Conservation (phyloP, 2,113 vertebrate genomes). For the Tamias sibiricus region DNA sequence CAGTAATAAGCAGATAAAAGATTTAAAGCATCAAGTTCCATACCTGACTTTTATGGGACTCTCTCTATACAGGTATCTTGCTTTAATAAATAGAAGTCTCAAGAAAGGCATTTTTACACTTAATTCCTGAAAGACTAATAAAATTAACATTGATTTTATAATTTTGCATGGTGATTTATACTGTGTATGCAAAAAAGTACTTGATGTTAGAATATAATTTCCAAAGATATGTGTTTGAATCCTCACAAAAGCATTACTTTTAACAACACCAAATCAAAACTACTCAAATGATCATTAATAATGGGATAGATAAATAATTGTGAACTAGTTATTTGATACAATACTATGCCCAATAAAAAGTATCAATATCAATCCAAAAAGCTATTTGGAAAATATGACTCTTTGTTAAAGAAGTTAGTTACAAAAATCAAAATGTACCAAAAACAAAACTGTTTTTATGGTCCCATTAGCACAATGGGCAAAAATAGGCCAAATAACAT, state of each 20-base stretch:
- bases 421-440: too few relatives aligned
- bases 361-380: not conserved
- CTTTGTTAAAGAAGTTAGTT: not conserved
- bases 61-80: not conserved
- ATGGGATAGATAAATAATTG: not conserved
- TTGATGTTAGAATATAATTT: slow-evolving; percentile 15
- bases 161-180: not conserved
- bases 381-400: not conserved
- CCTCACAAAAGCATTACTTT: not conserved
- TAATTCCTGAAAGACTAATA: not conserved
- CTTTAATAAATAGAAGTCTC: not conserved
- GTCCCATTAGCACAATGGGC: not conserved
- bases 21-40: not conserved
- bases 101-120: not conserved
- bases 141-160: not conserved
- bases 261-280: not conserved
- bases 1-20: not conserved
- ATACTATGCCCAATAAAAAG: not conserved
- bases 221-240: not conserved
- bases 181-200: not conserved
- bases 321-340: not conserved
- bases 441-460: not conserved
- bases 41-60: not conserved
- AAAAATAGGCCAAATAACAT: not conserved
- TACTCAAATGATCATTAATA: not conserved